Evolutionary conservation across 2,888 invertebrate species (phyloP).

Genomic region (Acleris laterana): DNA sequence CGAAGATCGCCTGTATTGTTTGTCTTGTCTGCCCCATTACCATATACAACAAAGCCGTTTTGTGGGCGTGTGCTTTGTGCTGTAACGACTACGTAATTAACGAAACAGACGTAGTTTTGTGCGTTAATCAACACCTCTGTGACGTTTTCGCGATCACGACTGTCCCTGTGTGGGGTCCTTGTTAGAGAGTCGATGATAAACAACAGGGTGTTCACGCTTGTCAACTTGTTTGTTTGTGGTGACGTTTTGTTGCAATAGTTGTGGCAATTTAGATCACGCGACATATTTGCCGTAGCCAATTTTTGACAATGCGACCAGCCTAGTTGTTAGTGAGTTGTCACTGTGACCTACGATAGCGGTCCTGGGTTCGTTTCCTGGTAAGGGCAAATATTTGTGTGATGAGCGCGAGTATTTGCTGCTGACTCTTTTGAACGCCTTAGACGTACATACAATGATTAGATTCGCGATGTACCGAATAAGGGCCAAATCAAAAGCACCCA

Average conservation of each 20-base stretch:
- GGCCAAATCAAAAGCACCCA: too few species aligned
- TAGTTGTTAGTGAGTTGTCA: too few species aligned
- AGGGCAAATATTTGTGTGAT: too few species aligned
- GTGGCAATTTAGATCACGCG: not conserved
- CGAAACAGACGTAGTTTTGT: conserved; percentile 23
- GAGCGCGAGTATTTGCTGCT: too few species aligned
- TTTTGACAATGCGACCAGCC: too few species aligned
- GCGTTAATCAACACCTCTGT: conserved; percentile 21
- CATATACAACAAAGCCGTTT: conserved; percentile 24
- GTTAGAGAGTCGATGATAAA: conserved; percentile 5
- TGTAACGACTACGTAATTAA: conserved; percentile 29
- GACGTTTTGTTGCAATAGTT: conserved; percentile 7
- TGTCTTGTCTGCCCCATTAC: conserved; percentile 22
- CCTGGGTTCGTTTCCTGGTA: too few species aligned
- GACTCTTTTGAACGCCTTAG: too few species aligned
- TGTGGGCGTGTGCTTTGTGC: conserved; percentile 30
- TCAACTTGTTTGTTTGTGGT: conserved; percentile 7
- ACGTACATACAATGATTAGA: too few species aligned
- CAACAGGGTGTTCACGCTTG: conserved; percentile 6
- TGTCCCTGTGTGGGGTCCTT: conserved; percentile 7
- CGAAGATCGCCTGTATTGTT: conserved; percentile 8
- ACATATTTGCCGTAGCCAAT: too few species aligned
- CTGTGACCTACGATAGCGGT: too few species aligned
- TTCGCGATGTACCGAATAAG: too few species aligned
- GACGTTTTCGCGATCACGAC: conserved; percentile 34